These are phyloP conservation scores for Dicentrarchus labrax DNA, from an alignment of 2,113 vertebrate genomes.

Conservation along the genomic window DNA sequence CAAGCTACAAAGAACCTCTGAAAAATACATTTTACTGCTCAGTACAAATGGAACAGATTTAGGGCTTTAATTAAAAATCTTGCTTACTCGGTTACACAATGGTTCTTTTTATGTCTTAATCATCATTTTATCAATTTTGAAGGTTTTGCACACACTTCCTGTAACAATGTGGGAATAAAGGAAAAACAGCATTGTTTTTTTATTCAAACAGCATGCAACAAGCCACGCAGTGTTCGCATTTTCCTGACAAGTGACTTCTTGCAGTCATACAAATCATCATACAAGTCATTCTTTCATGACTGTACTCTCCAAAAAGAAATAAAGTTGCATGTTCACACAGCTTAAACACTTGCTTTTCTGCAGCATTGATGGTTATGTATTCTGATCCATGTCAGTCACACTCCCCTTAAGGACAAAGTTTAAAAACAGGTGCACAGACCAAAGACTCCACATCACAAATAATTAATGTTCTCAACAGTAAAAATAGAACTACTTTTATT, in stretches of 20 bases:
- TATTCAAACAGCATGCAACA: neutral
- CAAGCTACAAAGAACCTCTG: constrained; percentile 6
- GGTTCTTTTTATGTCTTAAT: neutral
- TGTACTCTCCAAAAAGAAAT: neutral
- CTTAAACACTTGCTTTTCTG: neutral
- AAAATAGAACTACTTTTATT: neutral
- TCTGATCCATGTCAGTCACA: neutral
- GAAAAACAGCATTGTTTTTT: neutral
- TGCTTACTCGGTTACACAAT: neutral
- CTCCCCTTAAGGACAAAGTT: neutral
- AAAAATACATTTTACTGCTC: neutral
- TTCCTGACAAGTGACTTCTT: neutral
- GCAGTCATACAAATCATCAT: neutral
- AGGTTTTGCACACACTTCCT: neutral
- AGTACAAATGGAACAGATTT: neutral
- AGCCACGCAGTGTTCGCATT: neutral
- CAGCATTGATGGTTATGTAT: neutral
- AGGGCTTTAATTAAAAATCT: constrained; percentile 16
- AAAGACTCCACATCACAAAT: neutral
- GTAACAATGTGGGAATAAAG: neutral
- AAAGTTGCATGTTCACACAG: neutral
- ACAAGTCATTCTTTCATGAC: neutral
- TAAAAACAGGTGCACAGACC: neutral
- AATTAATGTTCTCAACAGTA: neutral
- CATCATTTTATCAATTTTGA: neutral